Conservation (phyloP, 2,888 invertebrate genomes). For the Ochlodes sylvanus region DNA sequence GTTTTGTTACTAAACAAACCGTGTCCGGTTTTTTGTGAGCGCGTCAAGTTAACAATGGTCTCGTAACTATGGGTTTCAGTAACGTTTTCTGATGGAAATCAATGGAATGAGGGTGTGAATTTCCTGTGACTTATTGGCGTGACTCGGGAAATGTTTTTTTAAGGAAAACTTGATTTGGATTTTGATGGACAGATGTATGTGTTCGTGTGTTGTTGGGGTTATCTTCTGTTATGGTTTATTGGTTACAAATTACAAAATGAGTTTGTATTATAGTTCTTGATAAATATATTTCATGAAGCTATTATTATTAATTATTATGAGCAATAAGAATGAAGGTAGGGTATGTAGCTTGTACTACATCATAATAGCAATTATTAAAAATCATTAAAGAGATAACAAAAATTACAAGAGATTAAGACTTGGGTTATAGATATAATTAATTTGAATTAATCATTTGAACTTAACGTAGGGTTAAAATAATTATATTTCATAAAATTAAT, state of each 20-base stretch:
- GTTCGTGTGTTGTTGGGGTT: constrained; percentile 9
- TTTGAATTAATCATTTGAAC: too few relatives aligned
- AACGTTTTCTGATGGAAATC: constrained; percentile 49
- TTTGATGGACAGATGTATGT: constrained; percentile 18
- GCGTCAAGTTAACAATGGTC: constrained; percentile 59
- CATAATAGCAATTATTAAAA: too few relatives aligned
- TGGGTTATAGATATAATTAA: too few relatives aligned
- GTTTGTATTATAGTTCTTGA: too few relatives aligned
- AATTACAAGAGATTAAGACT: too few relatives aligned
- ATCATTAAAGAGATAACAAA: too few relatives aligned
- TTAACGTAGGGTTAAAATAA: too few relatives aligned
- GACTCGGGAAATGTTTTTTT: constrained; percentile 32
- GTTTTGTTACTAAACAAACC: constrained; percentile 62
- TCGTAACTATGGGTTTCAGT: constrained; percentile 54
- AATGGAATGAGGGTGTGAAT: constrained; percentile 45
- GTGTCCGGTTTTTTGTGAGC: constrained; percentile 65
- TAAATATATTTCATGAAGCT: too few relatives aligned
- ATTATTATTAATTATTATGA: too few relatives aligned
- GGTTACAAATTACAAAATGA: constrained; percentile 3
- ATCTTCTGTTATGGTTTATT: neutral
- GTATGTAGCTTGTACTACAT: too few relatives aligned
- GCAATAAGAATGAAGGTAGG: too few relatives aligned
- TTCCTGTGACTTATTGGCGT: constrained; percentile 38
- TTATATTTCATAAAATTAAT: too few relatives aligned
- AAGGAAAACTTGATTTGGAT: constrained; percentile 11